A percentile compares a stretch with the other conserved stretches of the same genome.
Conservation (phyloP, 1,140 invertebrate genomes). For the Anastrepha ludens region DNA sequence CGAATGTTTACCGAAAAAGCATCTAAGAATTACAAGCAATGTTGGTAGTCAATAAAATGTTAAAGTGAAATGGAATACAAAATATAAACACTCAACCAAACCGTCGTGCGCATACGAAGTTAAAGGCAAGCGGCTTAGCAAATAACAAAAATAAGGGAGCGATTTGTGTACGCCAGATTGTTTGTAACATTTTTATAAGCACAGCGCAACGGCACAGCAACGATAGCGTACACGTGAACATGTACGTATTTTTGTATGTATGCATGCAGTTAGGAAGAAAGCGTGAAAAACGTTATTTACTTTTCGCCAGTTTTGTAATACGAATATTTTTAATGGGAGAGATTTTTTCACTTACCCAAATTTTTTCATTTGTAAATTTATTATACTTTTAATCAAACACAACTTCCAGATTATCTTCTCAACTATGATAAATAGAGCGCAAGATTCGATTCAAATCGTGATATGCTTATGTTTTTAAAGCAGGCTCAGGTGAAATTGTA, state of each 20-base stretch:
- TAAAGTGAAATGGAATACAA: neutral
- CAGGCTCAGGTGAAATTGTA: no score
- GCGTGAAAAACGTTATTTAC: no score
- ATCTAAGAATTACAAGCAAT: constrained; percentile 64
- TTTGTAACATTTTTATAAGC: neutral
- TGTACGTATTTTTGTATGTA: neutral
- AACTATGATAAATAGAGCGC: no score
- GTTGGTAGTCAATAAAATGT: neutral
- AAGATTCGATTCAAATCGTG: no score
- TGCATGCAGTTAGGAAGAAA: no score
- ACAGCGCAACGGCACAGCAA: neutral
- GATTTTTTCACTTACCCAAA: no score
- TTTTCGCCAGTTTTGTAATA: no score
- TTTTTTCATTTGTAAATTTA: no score
- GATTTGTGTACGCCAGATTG: neutral
- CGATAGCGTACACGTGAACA: neutral
- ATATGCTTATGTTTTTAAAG: no score
- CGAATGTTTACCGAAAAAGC: constrained; percentile 30
- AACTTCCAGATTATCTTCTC: no score
- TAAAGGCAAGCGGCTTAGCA: neutral
- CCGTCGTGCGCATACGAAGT: neutral
- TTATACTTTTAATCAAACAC: no score
- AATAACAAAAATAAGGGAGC: constrained; percentile 9
- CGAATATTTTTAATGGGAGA: no score
- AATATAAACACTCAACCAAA: neutral